These are phyloP conservation scores for Casuarius casuarius DNA, from an alignment of 2,113 vertebrate genomes.

Conservation along the genomic window DNA sequence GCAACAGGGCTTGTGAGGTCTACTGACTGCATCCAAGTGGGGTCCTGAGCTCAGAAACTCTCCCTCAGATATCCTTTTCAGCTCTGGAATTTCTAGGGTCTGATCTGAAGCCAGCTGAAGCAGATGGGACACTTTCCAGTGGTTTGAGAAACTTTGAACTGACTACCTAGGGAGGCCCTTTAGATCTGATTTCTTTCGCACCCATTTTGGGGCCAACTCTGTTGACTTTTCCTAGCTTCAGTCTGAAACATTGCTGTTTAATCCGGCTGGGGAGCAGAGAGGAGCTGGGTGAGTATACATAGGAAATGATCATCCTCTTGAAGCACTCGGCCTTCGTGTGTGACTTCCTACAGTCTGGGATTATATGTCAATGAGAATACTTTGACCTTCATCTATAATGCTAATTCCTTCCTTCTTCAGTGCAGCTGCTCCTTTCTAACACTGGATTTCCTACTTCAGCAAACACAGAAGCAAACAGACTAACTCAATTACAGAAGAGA, in stretches of 20 bases:
- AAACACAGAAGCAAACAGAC: neutral
- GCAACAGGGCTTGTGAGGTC: neutral
- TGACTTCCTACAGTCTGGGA: neutral
- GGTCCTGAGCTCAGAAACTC: neutral
- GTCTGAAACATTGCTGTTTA: neutral
- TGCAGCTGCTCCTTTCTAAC: neutral
- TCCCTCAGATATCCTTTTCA: neutral
- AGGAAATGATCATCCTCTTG: neutral
- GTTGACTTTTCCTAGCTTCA: neutral
- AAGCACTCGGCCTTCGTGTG: neutral
- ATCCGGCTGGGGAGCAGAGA: neutral
- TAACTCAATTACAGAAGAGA: neutral
- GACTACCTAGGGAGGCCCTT: neutral
- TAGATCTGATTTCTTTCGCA: neutral
- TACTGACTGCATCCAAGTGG: neutral
- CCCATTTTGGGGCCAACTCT: neutral
- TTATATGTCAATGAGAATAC: neutral
- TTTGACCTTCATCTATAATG: neutral
- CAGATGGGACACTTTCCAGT: neutral
- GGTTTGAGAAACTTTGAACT: neutral
- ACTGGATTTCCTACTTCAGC: neutral
- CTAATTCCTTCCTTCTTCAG: neutral
- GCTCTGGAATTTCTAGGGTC: neutral
- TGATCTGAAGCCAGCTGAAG: neutral
- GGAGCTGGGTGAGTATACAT: neutral